Conservation (phyloP, 2,113 vertebrate species). For the Coregonus clupeaformis region DNA sequence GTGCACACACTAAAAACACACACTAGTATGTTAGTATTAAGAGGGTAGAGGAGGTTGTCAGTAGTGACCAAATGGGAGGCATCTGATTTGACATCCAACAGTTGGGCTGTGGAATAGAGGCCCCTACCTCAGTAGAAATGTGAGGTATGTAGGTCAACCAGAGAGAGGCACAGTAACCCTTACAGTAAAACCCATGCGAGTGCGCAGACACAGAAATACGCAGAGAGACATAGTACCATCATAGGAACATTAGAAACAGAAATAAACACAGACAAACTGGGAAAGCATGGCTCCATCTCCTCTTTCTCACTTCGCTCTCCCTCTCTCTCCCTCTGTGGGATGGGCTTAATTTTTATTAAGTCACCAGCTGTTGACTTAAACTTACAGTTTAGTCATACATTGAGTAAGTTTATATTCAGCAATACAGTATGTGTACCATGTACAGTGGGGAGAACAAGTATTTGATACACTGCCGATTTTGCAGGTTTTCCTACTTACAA, state of each 20-base stretch:
- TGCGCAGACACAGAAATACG: background rate
- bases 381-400: background rate
- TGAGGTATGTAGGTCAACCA: slow-evolving; percentile 45
- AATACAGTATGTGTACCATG: too few species aligned
- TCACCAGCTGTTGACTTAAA: background rate
- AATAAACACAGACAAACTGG: background rate
- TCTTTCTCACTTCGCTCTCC: background rate
- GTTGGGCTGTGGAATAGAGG: slow-evolving; percentile 35
- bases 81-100: too few species aligned
- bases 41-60: slow-evolving; percentile 33
- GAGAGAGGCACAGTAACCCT: slow-evolving; percentile 27
- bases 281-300: background rate
- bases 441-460: too few species aligned
- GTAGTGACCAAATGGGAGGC: slow-evolving; percentile 19
- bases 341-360: background rate
- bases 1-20: background rate
- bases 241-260: too few species aligned
- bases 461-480: too few species aligned
- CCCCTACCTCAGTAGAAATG: slow-evolving; percentile 46
- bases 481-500: too few species aligned
- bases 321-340: background rate
- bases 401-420: too few species aligned
- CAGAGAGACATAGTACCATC: background rate
- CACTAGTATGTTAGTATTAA: slow-evolving; percentile 21
- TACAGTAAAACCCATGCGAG: slow-evolving; percentile 44